Percentiles rank a stretch among this genome's conserved stretches.
phyloP scores from a whole-genome alignment of 2,113 vertebrate genomes.

The Cyanistes caeruleus region DNA sequence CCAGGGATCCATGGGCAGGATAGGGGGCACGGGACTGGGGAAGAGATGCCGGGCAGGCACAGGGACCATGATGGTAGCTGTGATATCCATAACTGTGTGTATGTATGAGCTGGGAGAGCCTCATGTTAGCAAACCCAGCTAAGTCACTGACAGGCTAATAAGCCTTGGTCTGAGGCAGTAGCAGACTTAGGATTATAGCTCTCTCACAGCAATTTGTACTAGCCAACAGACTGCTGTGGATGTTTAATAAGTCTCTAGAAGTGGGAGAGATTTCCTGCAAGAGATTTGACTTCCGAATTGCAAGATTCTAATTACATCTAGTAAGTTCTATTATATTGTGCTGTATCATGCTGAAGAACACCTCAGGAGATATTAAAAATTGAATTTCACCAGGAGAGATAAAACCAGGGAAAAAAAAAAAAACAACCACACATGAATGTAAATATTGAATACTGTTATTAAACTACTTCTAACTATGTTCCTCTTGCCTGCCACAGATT shows the following conservation, averaged over 20 bases:
- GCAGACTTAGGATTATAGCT: not conserved
- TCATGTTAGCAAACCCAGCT: not conserved
- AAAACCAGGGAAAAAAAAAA: not conserved
- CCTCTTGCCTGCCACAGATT: not conserved
- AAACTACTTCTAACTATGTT: not conserved
- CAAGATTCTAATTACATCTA: not conserved
- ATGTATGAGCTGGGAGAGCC: not conserved
- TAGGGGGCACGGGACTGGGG: accelerated
- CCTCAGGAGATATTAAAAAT: not conserved
- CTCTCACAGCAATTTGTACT: not conserved
- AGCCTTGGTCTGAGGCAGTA: not conserved
- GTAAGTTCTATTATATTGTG: not conserved
- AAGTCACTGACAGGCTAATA: not conserved
- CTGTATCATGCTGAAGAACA: not conserved
- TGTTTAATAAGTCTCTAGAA: not conserved
- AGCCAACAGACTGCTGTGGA: not conserved
- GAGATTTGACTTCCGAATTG: not conserved
- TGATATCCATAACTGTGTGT: not conserved
- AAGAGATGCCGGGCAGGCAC: not conserved
- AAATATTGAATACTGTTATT: not conserved
- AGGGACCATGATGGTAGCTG: not conserved
- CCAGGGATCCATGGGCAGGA: not conserved
- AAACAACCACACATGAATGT: accelerated
- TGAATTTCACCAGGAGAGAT: not conserved
- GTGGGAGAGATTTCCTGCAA: not conserved